A percentile compares a stretch with the other conserved stretches of the same genome.
These are phyloP conservation scores for Solenodon paradoxus DNA, from an alignment of 2,113 vertebrate species.

Conservation along the genomic window DNA sequence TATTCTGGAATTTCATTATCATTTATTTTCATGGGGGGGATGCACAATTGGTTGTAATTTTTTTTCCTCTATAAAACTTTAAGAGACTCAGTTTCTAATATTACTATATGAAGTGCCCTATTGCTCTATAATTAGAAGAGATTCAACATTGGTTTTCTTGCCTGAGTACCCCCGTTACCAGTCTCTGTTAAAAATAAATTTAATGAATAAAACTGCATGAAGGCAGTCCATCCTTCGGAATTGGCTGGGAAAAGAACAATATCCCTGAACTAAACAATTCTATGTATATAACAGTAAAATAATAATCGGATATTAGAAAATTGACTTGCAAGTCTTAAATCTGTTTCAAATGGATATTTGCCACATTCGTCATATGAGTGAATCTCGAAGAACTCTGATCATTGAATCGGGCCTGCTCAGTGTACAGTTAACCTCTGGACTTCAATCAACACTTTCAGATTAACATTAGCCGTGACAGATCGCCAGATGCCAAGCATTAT, in stretches of 20 bases:
- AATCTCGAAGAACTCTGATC: not conserved
- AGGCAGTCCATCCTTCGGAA: conserved; percentile 42
- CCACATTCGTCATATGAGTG: not conserved
- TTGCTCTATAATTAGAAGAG: conserved; percentile 38
- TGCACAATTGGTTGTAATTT: not conserved
- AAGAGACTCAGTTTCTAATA: not conserved
- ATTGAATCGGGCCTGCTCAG: not conserved
- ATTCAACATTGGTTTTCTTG: conserved; percentile 54
- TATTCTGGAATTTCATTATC: not conserved
- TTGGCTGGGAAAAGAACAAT: not conserved
- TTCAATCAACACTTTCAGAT: not conserved
- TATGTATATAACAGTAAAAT: not conserved
- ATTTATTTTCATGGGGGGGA: not conserved
- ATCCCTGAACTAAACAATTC: not conserved
- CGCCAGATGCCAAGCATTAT: not conserved
- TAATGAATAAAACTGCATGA: not conserved
- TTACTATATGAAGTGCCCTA: not conserved
- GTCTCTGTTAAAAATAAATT: conserved; percentile 26
- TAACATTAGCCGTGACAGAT: not conserved
- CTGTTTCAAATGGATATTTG: not conserved
- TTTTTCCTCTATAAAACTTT: not conserved
- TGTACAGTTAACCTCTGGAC: conserved; percentile 27
- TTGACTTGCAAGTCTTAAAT: not conserved
- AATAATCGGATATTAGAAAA: not conserved
- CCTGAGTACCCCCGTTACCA: not conserved